Conservation (phyloP, 2,888 invertebrate genomes). For the Rugalucina vietnamica region DNA sequence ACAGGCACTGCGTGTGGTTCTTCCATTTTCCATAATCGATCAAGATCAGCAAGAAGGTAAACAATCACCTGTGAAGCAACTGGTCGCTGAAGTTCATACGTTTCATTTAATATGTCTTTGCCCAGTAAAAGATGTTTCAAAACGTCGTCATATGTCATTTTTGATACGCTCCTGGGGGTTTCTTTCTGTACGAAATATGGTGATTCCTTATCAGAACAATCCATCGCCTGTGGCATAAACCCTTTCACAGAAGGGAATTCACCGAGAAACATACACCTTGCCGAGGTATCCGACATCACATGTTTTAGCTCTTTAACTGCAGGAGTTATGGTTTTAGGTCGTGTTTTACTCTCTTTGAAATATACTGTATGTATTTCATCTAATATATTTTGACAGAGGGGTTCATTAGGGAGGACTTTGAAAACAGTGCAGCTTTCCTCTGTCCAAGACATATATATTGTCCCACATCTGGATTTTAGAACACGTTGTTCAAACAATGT, state of each 20-base stretch:
- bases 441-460: slow-evolving; percentile 22
- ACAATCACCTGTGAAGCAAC: slow-evolving; percentile 41
- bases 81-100: slow-evolving; percentile 30
- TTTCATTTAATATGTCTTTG: slow-evolving; percentile 10
- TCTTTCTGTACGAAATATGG: not conserved
- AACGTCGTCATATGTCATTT: slow-evolving; percentile 15
- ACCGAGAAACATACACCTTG: slow-evolving; percentile 10
- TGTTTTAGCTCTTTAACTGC: not conserved
- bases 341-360: not conserved
- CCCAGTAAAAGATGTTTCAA: not conserved
- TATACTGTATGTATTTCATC: not conserved
- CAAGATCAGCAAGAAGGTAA: slow-evolving; percentile 33
- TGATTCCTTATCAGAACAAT: not conserved
- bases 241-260: slow-evolving; percentile 33
- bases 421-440: not conserved
- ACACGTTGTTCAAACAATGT: slow-evolving; percentile 16
- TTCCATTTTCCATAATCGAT: slow-evolving; percentile 45
- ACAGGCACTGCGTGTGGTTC: slow-evolving; percentile 41
- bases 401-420: not conserved
- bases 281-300: not conserved
- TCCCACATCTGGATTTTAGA: not conserved
- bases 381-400: not conserved
- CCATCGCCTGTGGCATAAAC: not conserved
- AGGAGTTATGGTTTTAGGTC: not conserved
- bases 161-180: not conserved